Conservation (phyloP, 2,888 invertebrate species). For the Calliopum simillimum region DNA sequence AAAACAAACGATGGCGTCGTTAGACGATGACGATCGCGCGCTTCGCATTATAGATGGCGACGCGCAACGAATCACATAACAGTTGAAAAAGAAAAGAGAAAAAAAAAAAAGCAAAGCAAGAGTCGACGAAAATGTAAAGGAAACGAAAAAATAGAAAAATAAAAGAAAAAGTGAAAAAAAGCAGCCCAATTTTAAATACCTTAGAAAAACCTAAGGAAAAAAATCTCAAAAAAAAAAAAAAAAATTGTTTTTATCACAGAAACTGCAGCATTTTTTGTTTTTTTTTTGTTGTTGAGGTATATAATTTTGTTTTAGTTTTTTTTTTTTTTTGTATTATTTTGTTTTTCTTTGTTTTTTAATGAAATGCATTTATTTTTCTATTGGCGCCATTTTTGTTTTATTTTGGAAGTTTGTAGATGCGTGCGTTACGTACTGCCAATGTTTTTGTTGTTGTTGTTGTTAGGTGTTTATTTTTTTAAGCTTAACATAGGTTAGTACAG, state of each 20-base stretch:
- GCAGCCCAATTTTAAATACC: not conserved
- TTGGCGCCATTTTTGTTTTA: not conserved
- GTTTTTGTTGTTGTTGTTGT: constrained; percentile 5
- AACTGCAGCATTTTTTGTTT: not conserved
- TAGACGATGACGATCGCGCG: constrained; percentile 9
- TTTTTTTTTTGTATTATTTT: not conserved
- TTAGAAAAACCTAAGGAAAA: constrained; percentile 6
- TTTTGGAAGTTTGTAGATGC: not conserved
- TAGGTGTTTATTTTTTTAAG: constrained; percentile 40
- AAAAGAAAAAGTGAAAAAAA: not conserved
- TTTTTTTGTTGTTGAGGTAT: not conserved
- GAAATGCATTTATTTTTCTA: not conserved
- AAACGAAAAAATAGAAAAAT: not conserved
- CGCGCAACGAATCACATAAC: constrained; percentile 37
- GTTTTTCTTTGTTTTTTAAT: not conserved
- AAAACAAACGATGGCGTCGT: constrained; percentile 11
- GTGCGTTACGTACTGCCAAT: not conserved
- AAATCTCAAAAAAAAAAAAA: constrained; percentile 1
- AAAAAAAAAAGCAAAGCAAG: not conserved
- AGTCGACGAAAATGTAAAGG: not conserved
- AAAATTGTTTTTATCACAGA: no score
- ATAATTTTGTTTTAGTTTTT: not conserved
- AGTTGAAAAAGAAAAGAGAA: not conserved
- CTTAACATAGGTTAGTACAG: constrained; percentile 47
- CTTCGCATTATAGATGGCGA: constrained; percentile 20